A percentile compares a stretch with the other conserved stretches of the same genome.
Evolutionary conservation across 2,797 vertebrate species (phyloP).

Genomic region (Lemur catta): DNA sequence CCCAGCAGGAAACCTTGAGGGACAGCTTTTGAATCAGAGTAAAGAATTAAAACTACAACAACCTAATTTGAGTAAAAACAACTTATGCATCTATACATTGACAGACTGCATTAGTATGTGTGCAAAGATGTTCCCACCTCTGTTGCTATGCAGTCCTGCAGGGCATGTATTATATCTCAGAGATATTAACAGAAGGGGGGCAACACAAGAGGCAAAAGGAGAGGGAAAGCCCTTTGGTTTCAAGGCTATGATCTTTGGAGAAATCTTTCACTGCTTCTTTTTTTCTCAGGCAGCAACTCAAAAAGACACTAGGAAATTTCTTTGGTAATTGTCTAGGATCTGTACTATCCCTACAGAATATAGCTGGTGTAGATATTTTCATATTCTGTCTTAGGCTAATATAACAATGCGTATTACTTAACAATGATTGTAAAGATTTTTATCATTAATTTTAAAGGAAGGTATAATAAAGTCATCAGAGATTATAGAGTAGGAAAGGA

Average conservation of each 20-base stretch:
- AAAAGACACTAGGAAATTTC: not conserved
- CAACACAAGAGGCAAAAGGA: not conserved
- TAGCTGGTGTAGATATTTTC: not conserved
- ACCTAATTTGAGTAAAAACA: not conserved
- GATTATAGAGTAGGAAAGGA: not conserved
- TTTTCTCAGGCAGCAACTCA: not conserved
- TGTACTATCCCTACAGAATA: not conserved
- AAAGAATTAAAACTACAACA: not conserved
- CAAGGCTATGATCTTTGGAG: not conserved
- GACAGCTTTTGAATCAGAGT: not conserved
- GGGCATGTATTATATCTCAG: not conserved
- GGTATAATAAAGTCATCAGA: slow-evolving; percentile 21
- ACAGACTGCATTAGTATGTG: not conserved
- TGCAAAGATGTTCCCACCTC: not conserved
- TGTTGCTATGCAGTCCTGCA: not conserved
- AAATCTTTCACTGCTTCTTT: not conserved
- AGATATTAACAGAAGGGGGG: not conserved
- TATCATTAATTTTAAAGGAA: slow-evolving; percentile 21
- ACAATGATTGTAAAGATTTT: slow-evolving; percentile 21
- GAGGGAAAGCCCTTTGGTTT: not conserved
- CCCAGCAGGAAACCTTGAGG: not conserved
- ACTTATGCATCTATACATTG: not conserved
- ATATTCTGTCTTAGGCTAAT: not conserved
- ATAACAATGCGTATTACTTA: not conserved
- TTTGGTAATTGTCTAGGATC: not conserved